Percentiles rank a stretch among this genome's conserved stretches.
Evolutionary conservation across 1,140 invertebrate species (phyloP).

Genomic region (Euglossa dilemma): DNA sequence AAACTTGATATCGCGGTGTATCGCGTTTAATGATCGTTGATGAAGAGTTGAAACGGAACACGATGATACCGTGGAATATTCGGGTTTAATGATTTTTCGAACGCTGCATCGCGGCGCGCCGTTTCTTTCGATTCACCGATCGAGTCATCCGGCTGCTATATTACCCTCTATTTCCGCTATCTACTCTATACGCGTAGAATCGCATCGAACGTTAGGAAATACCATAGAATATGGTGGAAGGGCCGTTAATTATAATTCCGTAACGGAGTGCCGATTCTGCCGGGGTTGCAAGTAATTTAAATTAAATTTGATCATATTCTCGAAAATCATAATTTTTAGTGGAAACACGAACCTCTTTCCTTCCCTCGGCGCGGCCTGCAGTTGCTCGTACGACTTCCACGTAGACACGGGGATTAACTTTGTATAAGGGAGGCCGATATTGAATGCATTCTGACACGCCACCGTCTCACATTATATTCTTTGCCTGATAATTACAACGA

Average conservation of each 20-base stretch:
- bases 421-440: slow-evolving; percentile 69
- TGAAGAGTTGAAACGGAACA: slow-evolving; percentile 2
- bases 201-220: not conserved
- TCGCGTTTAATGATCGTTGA: not conserved
- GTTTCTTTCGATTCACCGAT: not conserved
- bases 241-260: not conserved
- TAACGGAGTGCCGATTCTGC: not conserved
- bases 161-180: no score
- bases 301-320: not conserved
- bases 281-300: not conserved
- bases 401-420: slow-evolving; percentile 71
- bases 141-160: not conserved
- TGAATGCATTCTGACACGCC: slow-evolving; percentile 75
- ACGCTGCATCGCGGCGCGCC: no score
- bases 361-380: slow-evolving; percentile 52
- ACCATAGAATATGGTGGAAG: not conserved
- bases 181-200: no score
- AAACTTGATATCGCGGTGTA: not conserved
- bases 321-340: slow-evolving; percentile 29
- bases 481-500: slow-evolving; percentile 77
- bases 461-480: slow-evolving; percentile 74
- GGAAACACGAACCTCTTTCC: slow-evolving; percentile 18
- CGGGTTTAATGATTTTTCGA: not conserved
- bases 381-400: slow-evolving; percentile 76
- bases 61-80: not conserved